Base-by-base conservation (phyloP, 2,888 invertebrate species). In the Melinaea menophilus region DNA sequence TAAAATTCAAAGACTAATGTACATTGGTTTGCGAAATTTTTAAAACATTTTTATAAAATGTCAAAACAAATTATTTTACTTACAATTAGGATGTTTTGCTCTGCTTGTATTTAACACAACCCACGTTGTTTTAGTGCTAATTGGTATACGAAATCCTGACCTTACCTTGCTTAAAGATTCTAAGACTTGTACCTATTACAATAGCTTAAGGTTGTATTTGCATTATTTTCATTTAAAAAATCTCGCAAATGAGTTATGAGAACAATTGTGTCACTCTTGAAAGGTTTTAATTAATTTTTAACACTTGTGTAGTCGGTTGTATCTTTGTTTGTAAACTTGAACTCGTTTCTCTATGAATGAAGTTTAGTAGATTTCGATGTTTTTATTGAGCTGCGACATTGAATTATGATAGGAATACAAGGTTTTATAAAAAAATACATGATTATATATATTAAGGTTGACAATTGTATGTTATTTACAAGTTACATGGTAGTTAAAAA, bases 251-350 rank as follows among this genome's bases (percentile, higher is more conserved):
- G 78, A 80, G 82, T 76, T 76, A 75, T 74, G 77, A 75, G 78
- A 74, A 73, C 69, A 70, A 72, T 72, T 78, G 79, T 79, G 76
- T 73, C 77, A 79, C 70, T 68, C 70, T 69, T 73, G 70, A 67
- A 69, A 71, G 70, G 66, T 68, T 71, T 72, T 69, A 75, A 78
- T 76, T 75, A 74, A 72, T 71, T 72, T 72, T 72, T 74, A 72
- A 69, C 70, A 70, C 68, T 76, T 79, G 73, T 79, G 80, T 73
- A 66, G 70, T 62, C 75, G 79, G 74, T 76, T 78, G 81, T 84
- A 83, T 80, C 67, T 75, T 71, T 73, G 77, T 75, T 79, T 77
- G 83, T 87, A 84, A 84, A 88, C 88, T 89, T 89, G 88, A 85
- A 88, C 87, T 85, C 80, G 72, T 79, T 88, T 72, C 73, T 65